phyloP scores from a whole-genome alignment of 1,140 invertebrate genomes.

The Watersipora subatra region DNA sequence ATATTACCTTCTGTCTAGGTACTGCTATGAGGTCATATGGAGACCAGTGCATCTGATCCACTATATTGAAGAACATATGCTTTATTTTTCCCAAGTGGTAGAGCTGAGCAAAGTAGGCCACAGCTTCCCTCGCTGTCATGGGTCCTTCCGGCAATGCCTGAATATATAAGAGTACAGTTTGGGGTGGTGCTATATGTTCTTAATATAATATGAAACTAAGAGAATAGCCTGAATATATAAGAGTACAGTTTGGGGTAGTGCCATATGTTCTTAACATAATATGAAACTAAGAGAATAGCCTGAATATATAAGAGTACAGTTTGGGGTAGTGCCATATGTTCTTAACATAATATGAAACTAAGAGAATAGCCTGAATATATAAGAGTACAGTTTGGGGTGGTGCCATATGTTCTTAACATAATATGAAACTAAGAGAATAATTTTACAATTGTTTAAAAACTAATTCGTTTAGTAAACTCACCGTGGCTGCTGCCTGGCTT shows the following conservation, averaged over 20 bases:
- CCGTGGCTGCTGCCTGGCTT: not conserved
- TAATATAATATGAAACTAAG: not conserved
- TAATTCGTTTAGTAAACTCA: too few species aligned
- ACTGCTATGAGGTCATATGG: conserved; percentile 35
- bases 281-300: too few species aligned
- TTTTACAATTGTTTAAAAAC: too few species aligned
- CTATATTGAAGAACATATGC: conserved; percentile 33
- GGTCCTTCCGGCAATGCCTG: conserved; percentile 2
- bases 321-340: too few species aligned
- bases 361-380: too few species aligned
- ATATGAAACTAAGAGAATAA: too few species aligned
- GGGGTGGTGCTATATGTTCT: not conserved
- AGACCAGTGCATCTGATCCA: conserved; percentile 22
- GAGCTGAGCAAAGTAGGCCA: conserved; percentile 30
- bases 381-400: too few species aligned
- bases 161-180: not conserved
- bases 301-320: too few species aligned
- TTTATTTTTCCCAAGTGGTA: conserved; percentile 32
- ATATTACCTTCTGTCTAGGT: conserved; percentile 27
- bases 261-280: not conserved
- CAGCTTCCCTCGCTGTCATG: conserved; percentile 34
- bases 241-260: not conserved
- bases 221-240: not conserved
- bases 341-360: too few species aligned
- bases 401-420: too few species aligned